These are phyloP conservation scores for Tenodera sinensis DNA, from an alignment of 2,888 invertebrate genomes.

Conservation along the genomic window DNA sequence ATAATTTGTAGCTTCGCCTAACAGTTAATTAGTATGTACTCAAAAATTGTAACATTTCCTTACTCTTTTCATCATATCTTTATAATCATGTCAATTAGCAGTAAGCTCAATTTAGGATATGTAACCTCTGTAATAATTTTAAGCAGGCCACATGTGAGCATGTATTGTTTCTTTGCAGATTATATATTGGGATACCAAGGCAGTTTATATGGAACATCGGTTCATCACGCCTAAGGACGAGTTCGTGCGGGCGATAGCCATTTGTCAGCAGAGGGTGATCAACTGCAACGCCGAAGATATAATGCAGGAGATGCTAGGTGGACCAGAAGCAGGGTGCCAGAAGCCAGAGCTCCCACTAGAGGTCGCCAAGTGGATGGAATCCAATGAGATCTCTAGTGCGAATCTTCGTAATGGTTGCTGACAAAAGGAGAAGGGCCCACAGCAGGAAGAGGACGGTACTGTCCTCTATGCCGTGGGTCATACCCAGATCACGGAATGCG, in stretches of 20 bases:
- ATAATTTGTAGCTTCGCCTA: too few species aligned
- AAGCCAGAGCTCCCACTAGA: slow-evolving; percentile 63
- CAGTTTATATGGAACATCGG: slow-evolving; percentile 80
- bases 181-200: slow-evolving; percentile 80
- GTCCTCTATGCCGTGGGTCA: slow-evolving; percentile 19
- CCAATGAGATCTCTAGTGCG: slow-evolving; percentile 67
- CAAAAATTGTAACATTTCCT: too few species aligned
- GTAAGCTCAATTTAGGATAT: too few species aligned
- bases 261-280: slow-evolving; percentile 45
- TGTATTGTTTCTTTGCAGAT: slow-evolving; percentile 51
- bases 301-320: slow-evolving; percentile 26
- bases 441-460: slow-evolving; percentile 33
- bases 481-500: not conserved
- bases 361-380: slow-evolving; percentile 65
- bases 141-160: not conserved
- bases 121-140: too few species aligned
- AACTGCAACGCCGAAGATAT: slow-evolving; percentile 47
- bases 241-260: slow-evolving; percentile 58
- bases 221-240: slow-evolving; percentile 68
- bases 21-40: too few species aligned
- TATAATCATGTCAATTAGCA: too few species aligned
- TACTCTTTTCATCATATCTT: too few species aligned
- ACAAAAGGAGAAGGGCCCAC: slow-evolving; percentile 37
- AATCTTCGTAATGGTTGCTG: slow-evolving; percentile 49
- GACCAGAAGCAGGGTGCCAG: slow-evolving; percentile 24